Evolutionary conservation across 2,797 vertebrate species (phyloP).

Genomic region (Pitangus sulphuratus): DNA sequence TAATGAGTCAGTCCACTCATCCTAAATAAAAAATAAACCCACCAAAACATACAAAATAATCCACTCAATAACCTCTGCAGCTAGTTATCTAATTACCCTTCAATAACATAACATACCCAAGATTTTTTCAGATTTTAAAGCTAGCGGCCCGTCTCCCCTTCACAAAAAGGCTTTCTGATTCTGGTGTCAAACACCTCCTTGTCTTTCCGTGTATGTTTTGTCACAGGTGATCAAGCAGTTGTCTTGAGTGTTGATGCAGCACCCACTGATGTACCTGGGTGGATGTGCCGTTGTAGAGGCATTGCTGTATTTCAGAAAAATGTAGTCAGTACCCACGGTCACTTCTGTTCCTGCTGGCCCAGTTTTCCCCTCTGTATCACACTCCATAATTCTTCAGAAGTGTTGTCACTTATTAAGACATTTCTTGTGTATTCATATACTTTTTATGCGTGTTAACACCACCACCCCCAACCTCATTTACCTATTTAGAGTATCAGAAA

Average conservation of each 20-base stretch:
- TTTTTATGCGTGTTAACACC: neutral
- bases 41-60: neutral
- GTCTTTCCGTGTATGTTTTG: fast-evolving
- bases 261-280: fast-evolving
- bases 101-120: neutral
- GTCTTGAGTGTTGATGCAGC: no score
- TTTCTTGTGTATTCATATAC: neutral
- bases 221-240: neutral
- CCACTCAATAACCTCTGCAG: neutral
- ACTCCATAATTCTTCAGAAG: neutral
- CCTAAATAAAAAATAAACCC: neutral
- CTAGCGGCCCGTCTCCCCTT: neutral
- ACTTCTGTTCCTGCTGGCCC: neutral
- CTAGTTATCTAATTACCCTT: neutral
- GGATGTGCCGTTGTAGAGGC: neutral
- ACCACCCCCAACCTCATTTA: fast-evolving
- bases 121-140: neutral
- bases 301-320: neutral
- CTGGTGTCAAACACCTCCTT: neutral
- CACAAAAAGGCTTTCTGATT: neutral
- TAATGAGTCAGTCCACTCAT: neutral
- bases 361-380: neutral
- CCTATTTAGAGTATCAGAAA: neutral
- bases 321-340: neutral
- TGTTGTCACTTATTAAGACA: neutral